Evolutionary conservation across 2,797 vertebrate species (phyloP).

Genomic region (Phrynocephalus guinanensis): DNA sequence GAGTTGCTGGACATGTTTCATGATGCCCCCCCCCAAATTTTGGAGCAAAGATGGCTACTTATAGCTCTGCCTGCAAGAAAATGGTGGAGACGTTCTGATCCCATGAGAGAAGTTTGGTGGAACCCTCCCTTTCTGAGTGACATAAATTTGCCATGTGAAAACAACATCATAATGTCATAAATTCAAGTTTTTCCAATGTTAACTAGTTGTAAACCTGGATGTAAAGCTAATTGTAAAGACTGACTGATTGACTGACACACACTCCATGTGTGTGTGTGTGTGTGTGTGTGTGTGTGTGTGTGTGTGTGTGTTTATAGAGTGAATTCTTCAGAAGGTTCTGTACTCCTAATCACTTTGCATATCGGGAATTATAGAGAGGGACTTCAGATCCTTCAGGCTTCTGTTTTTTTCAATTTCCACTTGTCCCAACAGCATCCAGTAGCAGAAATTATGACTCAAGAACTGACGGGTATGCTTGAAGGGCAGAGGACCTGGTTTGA

Average conservation of each 20-base stretch:
- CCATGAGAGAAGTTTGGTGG: not conserved
- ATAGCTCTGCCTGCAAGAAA: not conserved
- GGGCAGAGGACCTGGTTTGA: conserved; percentile 1
- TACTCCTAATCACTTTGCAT: not conserved
- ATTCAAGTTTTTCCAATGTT: not conserved
- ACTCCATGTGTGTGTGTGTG: no score
- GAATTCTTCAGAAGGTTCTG: not conserved
- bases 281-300: not conserved
- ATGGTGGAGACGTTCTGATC: not conserved
- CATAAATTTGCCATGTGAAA: not conserved
- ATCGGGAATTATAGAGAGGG: not conserved
- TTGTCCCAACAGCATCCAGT: not conserved
- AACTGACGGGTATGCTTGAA: conserved; percentile 27
- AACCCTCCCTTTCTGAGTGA: not conserved
- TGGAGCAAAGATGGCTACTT: not conserved
- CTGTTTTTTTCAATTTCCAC: conserved; percentile 1
- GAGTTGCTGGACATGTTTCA: no score
- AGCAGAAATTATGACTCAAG: conserved; percentile 21
- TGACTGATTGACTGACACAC: no score
- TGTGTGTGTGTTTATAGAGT: not conserved
- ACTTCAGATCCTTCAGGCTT: not conserved
- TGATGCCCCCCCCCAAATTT: no score
- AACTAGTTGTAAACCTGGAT: not conserved
- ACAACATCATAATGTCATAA: not conserved
- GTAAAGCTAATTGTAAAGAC: no score